phyloP scores from a whole-genome alignment of 2,113 vertebrate species.

The Zosterops hypoxanthus region DNA sequence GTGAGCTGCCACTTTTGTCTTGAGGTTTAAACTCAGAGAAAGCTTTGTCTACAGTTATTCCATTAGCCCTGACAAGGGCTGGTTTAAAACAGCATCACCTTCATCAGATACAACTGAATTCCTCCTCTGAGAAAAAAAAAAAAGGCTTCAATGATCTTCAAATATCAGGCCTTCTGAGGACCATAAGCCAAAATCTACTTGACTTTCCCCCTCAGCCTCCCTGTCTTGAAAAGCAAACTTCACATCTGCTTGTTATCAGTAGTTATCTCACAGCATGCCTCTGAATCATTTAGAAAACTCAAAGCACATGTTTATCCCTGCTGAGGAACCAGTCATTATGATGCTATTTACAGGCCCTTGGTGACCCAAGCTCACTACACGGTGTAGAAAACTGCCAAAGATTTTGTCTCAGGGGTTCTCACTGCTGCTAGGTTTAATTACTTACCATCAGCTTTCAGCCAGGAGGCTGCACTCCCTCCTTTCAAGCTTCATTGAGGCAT shows the following conservation, averaged over 20 bases:
- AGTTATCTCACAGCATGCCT: constrained; percentile 75
- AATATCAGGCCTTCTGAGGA: constrained; percentile 1
- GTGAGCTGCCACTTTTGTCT: not conserved
- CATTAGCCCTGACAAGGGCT: not conserved
- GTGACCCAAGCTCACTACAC: constrained; percentile 55
- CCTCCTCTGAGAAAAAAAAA: not conserved
- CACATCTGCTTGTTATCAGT: constrained; percentile 84
- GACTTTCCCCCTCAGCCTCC: constrained; percentile 2
- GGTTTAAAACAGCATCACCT: not conserved
- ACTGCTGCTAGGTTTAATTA: constrained; percentile 50
- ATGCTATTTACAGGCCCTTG: constrained; percentile 75
- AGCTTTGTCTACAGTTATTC: not conserved
- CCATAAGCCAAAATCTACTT: constrained; percentile 45
- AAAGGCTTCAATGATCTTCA: not conserved
- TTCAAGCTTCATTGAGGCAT: not conserved
- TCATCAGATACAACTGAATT: not conserved
- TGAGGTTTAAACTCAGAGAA: not conserved
- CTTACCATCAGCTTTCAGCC: constrained; percentile 29
- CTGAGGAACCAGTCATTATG: constrained; percentile 72
- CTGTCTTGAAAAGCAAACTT: constrained; percentile 69
- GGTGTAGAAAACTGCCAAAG: constrained; percentile 49
- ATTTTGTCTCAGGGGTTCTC: constrained; percentile 32
- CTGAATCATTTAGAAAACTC: constrained; percentile 81
- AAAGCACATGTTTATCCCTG: constrained; percentile 83
- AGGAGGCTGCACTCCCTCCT: constrained; percentile 4